Conservation (phyloP, 2,113 vertebrate species). For the Corythoichthys haematopterus region DNA sequence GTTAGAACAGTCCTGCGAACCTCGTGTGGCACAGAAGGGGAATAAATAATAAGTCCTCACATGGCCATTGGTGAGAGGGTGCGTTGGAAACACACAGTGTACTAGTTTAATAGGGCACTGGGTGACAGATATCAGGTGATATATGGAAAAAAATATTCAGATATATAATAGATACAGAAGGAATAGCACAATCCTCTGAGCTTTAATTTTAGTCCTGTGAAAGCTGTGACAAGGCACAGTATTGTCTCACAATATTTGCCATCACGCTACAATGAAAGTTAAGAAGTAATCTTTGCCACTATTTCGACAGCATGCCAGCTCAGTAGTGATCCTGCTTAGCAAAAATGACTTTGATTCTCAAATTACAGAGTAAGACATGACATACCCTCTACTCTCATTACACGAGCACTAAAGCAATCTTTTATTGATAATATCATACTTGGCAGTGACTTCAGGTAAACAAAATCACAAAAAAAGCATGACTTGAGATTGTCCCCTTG, state of each 20-base stretch:
- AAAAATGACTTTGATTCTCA: conserved; percentile 44
- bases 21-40: no score
- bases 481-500: conserved; percentile 14
- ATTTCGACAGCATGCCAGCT: conserved; percentile 41
- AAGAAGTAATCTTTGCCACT: conserved; percentile 52
- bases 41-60: no score
- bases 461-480: conserved; percentile 16
- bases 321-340: conserved; percentile 51
- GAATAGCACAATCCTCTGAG: conserved; percentile 29
- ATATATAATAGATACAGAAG: conserved; percentile 24
- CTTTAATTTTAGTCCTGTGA: conserved; percentile 29
- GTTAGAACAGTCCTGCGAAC: no score
- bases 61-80: no score
- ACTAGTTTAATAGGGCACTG: no score
- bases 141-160: conserved; percentile 6
- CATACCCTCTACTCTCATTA: conserved; percentile 32
- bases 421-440: conserved; percentile 35
- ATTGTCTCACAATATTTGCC: conserved; percentile 27
- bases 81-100: no score
- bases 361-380: conserved; percentile 31
- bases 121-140: conserved; percentile 23
- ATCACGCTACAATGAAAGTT: conserved; percentile 53
- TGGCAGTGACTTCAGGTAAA: conserved; percentile 30
- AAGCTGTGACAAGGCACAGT: conserved; percentile 38
- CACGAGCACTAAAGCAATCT: conserved; percentile 14